Percentiles rank a stretch among this genome's conserved stretches.
Conservation (phyloP, 2,113 vertebrate species). For the Seriola quinqueradiata region DNA sequence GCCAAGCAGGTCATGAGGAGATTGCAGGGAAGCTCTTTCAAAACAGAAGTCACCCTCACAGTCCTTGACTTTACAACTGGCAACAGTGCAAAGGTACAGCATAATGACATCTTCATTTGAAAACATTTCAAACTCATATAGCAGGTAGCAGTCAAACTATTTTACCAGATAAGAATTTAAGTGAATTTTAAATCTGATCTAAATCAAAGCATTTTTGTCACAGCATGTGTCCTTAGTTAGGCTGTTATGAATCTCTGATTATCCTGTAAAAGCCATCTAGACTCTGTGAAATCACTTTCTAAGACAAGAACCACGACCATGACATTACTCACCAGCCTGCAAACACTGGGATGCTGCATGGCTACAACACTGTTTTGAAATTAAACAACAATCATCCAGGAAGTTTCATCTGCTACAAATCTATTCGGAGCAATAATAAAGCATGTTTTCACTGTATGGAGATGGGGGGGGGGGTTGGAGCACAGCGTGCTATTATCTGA, state of each 20-base stretch:
- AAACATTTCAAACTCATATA: background rate
- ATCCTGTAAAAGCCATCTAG: conserved; percentile 20
- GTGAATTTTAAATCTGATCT: conserved; percentile 5
- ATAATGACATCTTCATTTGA: conserved; percentile 12
- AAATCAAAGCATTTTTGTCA: conserved; percentile 6
- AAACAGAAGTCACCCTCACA: conserved; percentile 86
- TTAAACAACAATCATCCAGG: conserved; percentile 55
- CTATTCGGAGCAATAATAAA: conserved; percentile 65
- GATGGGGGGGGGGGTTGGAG: conserved; percentile 50
- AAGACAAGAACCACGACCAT: background rate
- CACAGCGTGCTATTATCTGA: conserved; percentile 68
- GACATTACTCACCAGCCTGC: conserved; percentile 5
- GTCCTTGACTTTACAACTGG: conserved; percentile 11
- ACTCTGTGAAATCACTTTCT: conserved; percentile 10
- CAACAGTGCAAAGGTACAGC: conserved; percentile 2
- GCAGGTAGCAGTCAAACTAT: background rate
- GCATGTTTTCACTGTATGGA: conserved; percentile 65
- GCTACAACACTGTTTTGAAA: conserved; percentile 42
- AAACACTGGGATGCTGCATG: conserved; percentile 9
- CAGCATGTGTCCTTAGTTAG: background rate
- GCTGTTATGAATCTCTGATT: conserved; percentile 4
- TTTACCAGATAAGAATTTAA: conserved; percentile 3
- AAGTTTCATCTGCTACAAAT: conserved; percentile 65
- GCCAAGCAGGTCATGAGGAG: conserved; percentile 87
- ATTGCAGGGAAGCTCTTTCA: conserved; percentile 82